phyloP scores from a whole-genome alignment of 1,140 invertebrate species.

The Potamilus streckersoni region DNA sequence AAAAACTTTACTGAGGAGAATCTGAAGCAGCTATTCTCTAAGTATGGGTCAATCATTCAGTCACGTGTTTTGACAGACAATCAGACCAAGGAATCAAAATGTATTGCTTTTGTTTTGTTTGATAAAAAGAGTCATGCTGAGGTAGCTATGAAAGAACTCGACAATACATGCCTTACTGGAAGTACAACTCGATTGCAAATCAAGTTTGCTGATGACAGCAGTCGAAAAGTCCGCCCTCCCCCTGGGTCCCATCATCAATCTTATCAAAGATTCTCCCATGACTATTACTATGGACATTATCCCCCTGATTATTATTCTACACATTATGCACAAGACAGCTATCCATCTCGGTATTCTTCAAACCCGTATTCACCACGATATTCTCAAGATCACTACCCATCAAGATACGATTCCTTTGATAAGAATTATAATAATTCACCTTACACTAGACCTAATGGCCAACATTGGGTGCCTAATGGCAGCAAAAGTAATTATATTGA shows the following conservation, averaged over 20 bases:
- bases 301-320: no score
- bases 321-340: no score
- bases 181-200: constrained; percentile 85
- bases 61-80: constrained; percentile 90
- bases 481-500: no score
- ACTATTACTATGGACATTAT: no score
- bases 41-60: constrained; percentile 90
- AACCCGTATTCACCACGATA: no score
- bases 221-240: constrained; percentile 74
- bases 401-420: no score
- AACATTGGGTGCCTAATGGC: no score
- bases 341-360: no score
- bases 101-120: constrained; percentile 88
- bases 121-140: constrained; percentile 78
- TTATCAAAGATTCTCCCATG: no score
- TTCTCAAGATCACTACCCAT: no score
- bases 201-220: constrained; percentile 92
- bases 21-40: constrained; percentile 85
- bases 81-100: constrained; percentile 84
- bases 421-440: no score
- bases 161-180: constrained; percentile 87
- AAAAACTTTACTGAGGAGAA: constrained; percentile 76
- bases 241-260: constrained; percentile 5
- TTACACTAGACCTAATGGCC: no score
- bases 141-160: constrained; percentile 84